These are phyloP conservation scores for Busseola fusca DNA, from an alignment of 2,888 invertebrate species.

Conservation along the genomic window DNA sequence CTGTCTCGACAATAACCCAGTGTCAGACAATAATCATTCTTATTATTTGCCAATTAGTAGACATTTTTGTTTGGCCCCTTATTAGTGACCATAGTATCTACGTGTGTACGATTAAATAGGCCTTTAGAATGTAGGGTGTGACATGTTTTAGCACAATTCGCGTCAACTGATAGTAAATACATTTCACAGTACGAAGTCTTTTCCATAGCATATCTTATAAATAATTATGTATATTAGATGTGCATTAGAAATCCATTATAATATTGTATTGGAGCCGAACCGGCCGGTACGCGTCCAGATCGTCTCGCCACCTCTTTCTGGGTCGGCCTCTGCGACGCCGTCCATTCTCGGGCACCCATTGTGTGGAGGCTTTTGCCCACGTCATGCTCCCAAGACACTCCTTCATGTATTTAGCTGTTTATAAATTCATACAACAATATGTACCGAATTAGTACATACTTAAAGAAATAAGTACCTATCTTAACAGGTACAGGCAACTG, in stretches of 20 bases:
- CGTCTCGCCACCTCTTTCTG: no score
- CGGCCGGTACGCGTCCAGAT: no score
- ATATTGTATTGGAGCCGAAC: constrained; percentile 24
- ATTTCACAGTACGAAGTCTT: constrained; percentile 56
- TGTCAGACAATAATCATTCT: constrained; percentile 88
- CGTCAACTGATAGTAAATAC: constrained; percentile 40
- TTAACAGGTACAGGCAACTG: no score
- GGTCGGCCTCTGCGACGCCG: no score
- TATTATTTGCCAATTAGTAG: constrained; percentile 83
- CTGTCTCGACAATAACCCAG: constrained; percentile 89
- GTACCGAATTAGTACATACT: no score
- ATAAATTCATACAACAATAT: no score
- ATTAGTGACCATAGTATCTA: constrained; percentile 64
- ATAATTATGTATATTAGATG: constrained; percentile 55
- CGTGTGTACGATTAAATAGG: constrained; percentile 58
- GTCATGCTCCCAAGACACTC: no score
- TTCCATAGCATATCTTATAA: constrained; percentile 64
- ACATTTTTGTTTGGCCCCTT: constrained; percentile 71
- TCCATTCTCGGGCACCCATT: no score
- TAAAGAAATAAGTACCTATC: no score
- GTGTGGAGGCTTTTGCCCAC: no score
- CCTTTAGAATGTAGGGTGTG: constrained; percentile 51
- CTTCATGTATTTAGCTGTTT: no score
- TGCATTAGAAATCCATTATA: constrained; percentile 53
- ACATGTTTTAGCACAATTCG: constrained; percentile 54